These are phyloP conservation scores for Meles meles DNA, from an alignment of 2,113 vertebrate genomes.

Conservation along the genomic window DNA sequence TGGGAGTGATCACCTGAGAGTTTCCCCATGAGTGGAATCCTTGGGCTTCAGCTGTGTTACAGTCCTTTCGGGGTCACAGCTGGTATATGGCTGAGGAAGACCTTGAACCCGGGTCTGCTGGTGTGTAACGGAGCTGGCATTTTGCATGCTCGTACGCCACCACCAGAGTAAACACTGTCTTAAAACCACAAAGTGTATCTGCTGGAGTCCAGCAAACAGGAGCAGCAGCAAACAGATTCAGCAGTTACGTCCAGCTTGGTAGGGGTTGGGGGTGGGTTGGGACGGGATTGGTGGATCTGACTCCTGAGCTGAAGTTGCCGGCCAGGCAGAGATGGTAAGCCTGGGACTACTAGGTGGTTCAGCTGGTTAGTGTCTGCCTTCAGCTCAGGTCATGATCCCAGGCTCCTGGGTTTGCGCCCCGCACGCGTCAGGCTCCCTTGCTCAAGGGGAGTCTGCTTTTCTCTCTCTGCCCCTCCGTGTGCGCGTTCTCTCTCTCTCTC, in stretches of 20 bases:
- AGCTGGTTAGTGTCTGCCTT: background rate
- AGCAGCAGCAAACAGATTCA: background rate
- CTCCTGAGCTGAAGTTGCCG: background rate
- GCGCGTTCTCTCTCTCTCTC: background rate
- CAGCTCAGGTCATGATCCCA: background rate
- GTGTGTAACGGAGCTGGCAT: background rate
- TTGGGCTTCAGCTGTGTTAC: background rate
- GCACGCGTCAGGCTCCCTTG: background rate
- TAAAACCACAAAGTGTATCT: background rate
- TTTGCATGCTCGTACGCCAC: background rate
- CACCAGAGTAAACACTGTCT: background rate
- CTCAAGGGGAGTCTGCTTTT: background rate
- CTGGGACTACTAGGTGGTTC: too few species aligned
- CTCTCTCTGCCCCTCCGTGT: background rate
- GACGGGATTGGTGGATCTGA: background rate
- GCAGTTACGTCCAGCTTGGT: background rate
- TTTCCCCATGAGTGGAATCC: background rate
- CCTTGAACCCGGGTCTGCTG: background rate
- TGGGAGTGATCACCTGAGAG: background rate
- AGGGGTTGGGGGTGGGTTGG: too few species aligned
- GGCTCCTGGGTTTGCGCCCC: background rate
- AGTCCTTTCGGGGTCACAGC: background rate
- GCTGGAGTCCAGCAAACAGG: background rate
- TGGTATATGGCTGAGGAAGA: background rate
- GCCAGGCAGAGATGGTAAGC: background rate